A percentile compares a stretch with the other conserved stretches of the same genome.
phyloP scores from a whole-genome alignment of 2,797 vertebrate genomes.

The Lepilemur septentrionalis region DNA sequence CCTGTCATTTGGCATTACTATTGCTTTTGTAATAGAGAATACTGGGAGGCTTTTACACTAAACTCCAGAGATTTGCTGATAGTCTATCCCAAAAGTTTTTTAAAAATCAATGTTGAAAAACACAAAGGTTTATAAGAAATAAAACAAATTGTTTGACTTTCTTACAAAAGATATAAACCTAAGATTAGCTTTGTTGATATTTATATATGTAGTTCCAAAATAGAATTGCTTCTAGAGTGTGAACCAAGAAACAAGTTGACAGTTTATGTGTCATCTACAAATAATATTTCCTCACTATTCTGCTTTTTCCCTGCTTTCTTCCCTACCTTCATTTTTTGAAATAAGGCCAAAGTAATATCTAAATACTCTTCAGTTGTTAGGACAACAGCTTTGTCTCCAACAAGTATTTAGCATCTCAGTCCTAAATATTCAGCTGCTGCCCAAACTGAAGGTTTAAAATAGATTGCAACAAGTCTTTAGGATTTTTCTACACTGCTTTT shows the following conservation, averaged over 20 bases:
- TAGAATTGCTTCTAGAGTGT: constrained; percentile 19
- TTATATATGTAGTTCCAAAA: not conserved
- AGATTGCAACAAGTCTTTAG: constrained; percentile 6
- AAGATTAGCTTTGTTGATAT: not conserved
- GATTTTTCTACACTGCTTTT: constrained; percentile 47
- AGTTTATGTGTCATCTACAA: not conserved
- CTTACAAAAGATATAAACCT: not conserved
- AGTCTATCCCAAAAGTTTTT: not conserved
- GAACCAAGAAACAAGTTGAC: constrained; percentile 22
- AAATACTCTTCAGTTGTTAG: constrained; percentile 62
- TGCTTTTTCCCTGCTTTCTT: constrained; percentile 35
- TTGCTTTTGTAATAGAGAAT: constrained; percentile 14
- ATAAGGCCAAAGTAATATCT: constrained; percentile 50
- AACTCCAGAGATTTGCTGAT: constrained; percentile 42
- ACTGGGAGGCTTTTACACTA: not conserved
- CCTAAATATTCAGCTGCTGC: constrained; percentile 35
- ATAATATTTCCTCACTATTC: not conserved
- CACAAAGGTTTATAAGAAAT: not conserved
- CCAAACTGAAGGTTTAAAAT: constrained; percentile 53
- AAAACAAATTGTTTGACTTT: not conserved
- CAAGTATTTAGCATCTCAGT: constrained; percentile 43
- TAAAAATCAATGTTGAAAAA: constrained; percentile 26
- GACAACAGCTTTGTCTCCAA: constrained; percentile 56
- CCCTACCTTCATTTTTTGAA: constrained; percentile 42
- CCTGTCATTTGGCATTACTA: not conserved